Evolutionary conservation across 2,797 vertebrate species (phyloP), one percentile per base, ranked within the genome.

Genomic region (Ibycter americanus): DNA sequence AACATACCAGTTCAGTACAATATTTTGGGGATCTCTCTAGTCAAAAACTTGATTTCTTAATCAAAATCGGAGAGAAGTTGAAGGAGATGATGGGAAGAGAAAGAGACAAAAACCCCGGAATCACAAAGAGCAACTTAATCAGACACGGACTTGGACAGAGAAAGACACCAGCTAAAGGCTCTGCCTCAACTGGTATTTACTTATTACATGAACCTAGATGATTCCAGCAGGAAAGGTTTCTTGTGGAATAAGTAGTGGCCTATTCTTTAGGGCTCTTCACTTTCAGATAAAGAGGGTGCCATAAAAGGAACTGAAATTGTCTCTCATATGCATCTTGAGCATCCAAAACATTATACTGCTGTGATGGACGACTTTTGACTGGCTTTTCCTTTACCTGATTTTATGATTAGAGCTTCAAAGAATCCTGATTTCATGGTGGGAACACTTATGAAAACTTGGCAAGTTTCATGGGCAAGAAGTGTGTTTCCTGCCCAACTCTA

Each of bases 391-490:
- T 81, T 56, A 80, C 20, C n/a, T 81, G n/a, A 25, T 72, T n/a
- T 88, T 88, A 83, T 61, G 12, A 92, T 67, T 23, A 80, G 18
- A 89, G 16, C 13, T 85, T 86, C 46, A 83, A 68, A 83, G 34
- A 74, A 46, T 90, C 71, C 92, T 67, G 14, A 71, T 83, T 90
- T 87, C 34, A 31, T 83, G 58, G 23, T 65, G 49, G 56, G 56
- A 96, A 89, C 20, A 54, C 83, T 85, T 31, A 81, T 52, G 62
- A 96, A 93, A 90, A 20, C 11, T 52, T 89, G 19, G 38, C 76
- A 54, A 82, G 51, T 79, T 94, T 95, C 11, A 12, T n/a, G 34
- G 44, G 47, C 15, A 78, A 52, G 22, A 83, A 47, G 14, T 36
- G 10, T n/a, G 16, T 89, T 88, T 95, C 40, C 68, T 83, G 56